These are phyloP conservation scores for Brenthis hecate DNA, from an alignment of 2,888 invertebrate species.

Conservation along the genomic window DNA sequence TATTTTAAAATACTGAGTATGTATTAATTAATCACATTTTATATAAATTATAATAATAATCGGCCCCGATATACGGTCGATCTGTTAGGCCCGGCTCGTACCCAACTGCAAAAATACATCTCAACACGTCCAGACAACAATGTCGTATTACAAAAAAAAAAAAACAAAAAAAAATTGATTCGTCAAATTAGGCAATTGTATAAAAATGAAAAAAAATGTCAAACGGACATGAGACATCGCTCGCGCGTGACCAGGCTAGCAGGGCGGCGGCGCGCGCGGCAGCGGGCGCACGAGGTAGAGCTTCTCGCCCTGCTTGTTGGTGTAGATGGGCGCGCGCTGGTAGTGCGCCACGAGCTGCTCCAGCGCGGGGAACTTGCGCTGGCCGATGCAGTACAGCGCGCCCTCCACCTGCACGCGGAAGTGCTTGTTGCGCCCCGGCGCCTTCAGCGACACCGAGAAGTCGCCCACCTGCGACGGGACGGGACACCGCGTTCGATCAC, in stretches of 20 bases:
- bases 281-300: conserved; percentile 97
- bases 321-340: conserved; percentile 99
- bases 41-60: not conserved
- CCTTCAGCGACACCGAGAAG: conserved; percentile 98
- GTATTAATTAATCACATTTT: too few species aligned
- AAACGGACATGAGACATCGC: too few species aligned
- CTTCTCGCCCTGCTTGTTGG: conserved; percentile 98
- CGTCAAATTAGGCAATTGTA: too few species aligned
- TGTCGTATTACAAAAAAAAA: too few species aligned
- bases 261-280: conserved; percentile 76
- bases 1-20: conserved; percentile 43
- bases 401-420: conserved; percentile 98
- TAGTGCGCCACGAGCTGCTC: conserved; percentile 99
- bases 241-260: conserved; percentile 45
- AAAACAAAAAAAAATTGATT: too few species aligned
- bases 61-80: not conserved
- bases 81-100: too few species aligned
- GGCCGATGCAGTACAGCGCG: conserved; percentile 97
- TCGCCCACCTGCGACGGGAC: conserved; percentile 92
- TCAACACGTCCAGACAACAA: too few species aligned
- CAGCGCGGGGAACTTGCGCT: conserved; percentile 97
- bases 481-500: too few species aligned
- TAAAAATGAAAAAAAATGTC: too few species aligned
- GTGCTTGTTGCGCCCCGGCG: conserved; percentile 98
- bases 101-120: too few species aligned